Percentiles rank a stretch among this genome's conserved stretches.
phyloP scores from a whole-genome alignment of 1,140 invertebrate species.

The Caenorhabditis inopinata region DNA sequence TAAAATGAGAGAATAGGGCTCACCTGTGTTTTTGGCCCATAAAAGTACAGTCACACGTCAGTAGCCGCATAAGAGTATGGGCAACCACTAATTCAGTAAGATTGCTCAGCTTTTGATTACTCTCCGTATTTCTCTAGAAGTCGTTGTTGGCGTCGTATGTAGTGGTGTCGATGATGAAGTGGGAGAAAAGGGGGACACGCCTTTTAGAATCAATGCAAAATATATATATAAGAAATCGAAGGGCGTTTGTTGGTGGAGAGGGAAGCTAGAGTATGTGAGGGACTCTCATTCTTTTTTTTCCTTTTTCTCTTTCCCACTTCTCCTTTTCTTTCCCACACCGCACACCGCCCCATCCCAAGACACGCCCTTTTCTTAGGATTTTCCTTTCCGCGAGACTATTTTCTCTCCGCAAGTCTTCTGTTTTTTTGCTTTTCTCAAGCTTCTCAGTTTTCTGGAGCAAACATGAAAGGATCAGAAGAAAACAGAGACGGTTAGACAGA shows the following conservation, averaged over 20 bases:
- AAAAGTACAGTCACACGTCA: conserved; percentile 16
- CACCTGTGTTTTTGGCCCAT: conserved; percentile 33
- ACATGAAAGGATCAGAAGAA: neutral
- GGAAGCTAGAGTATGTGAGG: conserved; percentile 17
- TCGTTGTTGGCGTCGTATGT: neutral
- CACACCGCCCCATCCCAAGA: conserved; percentile 3
- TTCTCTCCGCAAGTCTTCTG: neutral
- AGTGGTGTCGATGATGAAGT: conserved; percentile 16
- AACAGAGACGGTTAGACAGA: neutral
- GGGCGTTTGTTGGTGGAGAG: neutral
- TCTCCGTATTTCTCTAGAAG: neutral
- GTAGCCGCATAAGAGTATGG: neutral
- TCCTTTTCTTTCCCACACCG: neutral
- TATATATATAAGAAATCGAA: neutral
- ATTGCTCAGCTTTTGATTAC: neutral
- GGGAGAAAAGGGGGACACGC: neutral
- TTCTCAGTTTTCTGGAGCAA: neutral
- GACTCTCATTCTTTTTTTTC: neutral
- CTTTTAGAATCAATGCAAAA: conserved; percentile 16
- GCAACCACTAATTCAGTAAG: neutral
- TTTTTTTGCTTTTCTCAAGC: neutral
- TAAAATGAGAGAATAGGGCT: neutral
- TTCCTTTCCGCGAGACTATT: conserved; percentile 20
- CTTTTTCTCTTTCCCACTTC: neutral
- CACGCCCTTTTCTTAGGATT: neutral